Evolutionary conservation across 2,888 invertebrate species (phyloP).

Genomic region (Chrysotoxum bicinctum): DNA sequence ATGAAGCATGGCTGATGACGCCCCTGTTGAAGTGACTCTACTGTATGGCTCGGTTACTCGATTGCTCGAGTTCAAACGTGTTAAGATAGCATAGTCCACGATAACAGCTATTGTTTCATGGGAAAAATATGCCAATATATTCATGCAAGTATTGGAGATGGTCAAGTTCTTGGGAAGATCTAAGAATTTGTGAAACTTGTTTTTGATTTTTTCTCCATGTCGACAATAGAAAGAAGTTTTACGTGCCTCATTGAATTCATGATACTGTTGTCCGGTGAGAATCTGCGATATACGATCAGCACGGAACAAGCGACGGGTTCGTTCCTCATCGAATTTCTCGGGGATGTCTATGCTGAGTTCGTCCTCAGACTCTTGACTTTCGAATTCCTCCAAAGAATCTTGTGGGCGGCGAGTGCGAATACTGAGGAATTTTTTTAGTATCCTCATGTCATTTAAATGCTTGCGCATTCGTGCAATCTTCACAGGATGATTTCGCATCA

Average conservation of each 20-base stretch:
- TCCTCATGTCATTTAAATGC: conserved; percentile 86
- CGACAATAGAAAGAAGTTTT: conserved; percentile 87
- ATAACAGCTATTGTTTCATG: conserved; percentile 95
- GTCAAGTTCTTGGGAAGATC: conserved; percentile 85
- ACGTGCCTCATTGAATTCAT: conserved; percentile 90
- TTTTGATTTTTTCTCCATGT: conserved; percentile 83
- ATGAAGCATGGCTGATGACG: conserved; percentile 80
- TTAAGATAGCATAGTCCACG: conserved; percentile 91
- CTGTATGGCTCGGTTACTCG: conserved; percentile 87
- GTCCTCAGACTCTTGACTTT: conserved; percentile 83
- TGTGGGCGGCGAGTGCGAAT: conserved; percentile 79
- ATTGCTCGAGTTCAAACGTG: conserved; percentile 89
- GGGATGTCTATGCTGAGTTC: conserved; percentile 82
- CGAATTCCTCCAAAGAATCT: conserved; percentile 80
- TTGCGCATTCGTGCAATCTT: conserved; percentile 89
- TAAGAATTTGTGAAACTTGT: conserved; percentile 85
- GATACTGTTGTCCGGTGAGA: conserved; percentile 85
- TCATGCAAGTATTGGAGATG: conserved; percentile 86
- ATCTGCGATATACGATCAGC: conserved; percentile 85
- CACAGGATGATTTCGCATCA: conserved; percentile 90
- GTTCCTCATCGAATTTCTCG: conserved; percentile 81
- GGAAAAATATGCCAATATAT: conserved; percentile 91
- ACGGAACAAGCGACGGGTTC: conserved; percentile 81
- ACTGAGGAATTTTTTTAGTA: conserved; percentile 78
- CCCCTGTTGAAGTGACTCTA: conserved; percentile 83